Percentiles rank a stretch among this genome's conserved stretches.
Evolutionary conservation across 2,797 vertebrate genomes (phyloP).

Genomic region (Melanotaenia maccullochi): DNA sequence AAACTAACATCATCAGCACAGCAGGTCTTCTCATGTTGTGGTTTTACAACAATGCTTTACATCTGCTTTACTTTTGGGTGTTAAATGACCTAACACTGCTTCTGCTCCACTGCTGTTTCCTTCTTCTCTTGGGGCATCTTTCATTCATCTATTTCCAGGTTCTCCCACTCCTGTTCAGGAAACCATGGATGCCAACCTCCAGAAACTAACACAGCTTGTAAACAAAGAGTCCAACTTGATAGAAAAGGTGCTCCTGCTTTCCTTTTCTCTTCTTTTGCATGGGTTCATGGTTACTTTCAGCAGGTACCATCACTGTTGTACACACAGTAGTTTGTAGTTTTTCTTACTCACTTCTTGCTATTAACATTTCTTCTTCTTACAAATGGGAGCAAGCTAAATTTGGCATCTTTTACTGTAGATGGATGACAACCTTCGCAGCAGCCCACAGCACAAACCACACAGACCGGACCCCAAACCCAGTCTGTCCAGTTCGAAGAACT

Average conservation of each 20-base stretch:
- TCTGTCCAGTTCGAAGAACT: conserved; percentile 80
- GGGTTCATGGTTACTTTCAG: conserved; percentile 40
- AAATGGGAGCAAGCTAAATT: conserved; percentile 26
- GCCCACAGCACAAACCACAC: conserved; percentile 93
- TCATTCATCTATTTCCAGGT: conserved; percentile 78
- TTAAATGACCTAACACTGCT: conserved; percentile 17
- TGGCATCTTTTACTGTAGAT: conserved; percentile 86
- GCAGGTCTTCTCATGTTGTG: conserved; percentile 10
- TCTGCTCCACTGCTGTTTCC: conserved; percentile 21
- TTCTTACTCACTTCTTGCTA: background rate
- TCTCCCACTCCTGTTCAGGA: conserved; percentile 87
- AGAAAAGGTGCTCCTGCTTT: conserved; percentile 93
- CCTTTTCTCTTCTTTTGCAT: conserved; percentile 67
- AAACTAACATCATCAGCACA: conserved; percentile 43
- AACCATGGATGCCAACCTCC: conserved; percentile 94
- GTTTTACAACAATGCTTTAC: conserved; percentile 15
- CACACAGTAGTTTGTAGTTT: background rate
- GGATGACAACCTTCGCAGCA: conserved; percentile 97
- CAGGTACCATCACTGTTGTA: conserved; percentile 33
- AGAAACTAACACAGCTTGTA: conserved; percentile 99
- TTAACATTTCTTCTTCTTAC: background rate
- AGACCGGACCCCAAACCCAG: conserved; percentile 87
- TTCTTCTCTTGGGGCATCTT: conserved; percentile 28
- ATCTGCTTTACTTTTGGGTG: conserved; percentile 22
- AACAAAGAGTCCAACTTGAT: conserved; percentile 99